phyloP scores from a whole-genome alignment of 2,888 invertebrate genomes.

The Machimus rusticus region DNA sequence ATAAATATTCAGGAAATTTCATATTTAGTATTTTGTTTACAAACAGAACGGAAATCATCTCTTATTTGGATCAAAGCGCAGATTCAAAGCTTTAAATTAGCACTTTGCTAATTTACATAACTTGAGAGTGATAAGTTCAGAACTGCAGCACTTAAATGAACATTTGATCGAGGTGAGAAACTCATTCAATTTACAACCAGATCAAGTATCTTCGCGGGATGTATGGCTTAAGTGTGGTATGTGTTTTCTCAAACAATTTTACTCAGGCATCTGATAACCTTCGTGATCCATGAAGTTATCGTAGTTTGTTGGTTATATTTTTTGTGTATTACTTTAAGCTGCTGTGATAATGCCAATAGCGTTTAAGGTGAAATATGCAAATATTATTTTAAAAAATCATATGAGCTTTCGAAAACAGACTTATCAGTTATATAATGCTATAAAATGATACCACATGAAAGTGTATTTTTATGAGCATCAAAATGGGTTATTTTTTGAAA shows the following conservation, averaged over 20 bases:
- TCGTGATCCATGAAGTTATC: background rate
- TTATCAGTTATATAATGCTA: background rate
- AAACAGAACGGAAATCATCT: slow-evolving; percentile 7
- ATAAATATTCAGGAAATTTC: background rate
- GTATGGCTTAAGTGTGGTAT: background rate
- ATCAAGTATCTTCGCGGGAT: background rate
- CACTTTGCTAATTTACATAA: slow-evolving; percentile 13
- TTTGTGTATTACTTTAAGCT: background rate
- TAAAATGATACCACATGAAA: background rate
- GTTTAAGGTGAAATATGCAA: background rate
- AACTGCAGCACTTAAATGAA: slow-evolving; percentile 4
- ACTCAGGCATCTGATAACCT: background rate
- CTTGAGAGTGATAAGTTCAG: slow-evolving; percentile 3
- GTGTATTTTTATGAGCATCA: background rate
- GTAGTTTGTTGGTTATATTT: background rate
- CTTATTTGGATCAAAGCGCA: slow-evolving; percentile 5
- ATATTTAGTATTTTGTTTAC: slow-evolving; percentile 14
- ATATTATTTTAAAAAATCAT: background rate
- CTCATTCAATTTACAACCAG: background rate
- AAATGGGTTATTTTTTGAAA: background rate
- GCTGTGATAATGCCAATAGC: background rate
- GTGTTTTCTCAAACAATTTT: background rate
- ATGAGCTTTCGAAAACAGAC: background rate
- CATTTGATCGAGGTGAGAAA: slow-evolving; percentile 12
- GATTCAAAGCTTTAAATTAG: slow-evolving; percentile 1